Evolutionary conservation across 2,888 invertebrate genomes (phyloP), one percentile per base, ranked within the genome.

Genomic region (Scrobipalpa atriplicella): DNA sequence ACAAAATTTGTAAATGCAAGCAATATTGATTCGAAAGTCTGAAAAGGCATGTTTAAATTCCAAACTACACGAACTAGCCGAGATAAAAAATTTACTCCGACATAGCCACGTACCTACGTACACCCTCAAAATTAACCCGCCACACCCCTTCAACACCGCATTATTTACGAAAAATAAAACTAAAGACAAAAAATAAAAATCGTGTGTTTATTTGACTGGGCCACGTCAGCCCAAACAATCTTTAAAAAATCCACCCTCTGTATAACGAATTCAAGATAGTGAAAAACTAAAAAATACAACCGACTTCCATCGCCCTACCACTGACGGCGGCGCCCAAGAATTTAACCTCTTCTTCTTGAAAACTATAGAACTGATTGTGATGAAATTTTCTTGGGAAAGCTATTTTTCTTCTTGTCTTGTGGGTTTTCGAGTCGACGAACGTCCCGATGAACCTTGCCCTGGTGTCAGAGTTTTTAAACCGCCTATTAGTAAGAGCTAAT

Each of bases 181-280:
- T 29, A 38, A n/a, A n/a, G 16, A 16, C 2, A 10, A 16, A 58
- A 54, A 54, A 54, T 19, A 18, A 54, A 18, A 10, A 18, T 19
- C 54, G 54, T 54, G 38, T 58, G 58, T 58, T 58, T 38, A 38
- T 58, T 16, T 29, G 16, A 58, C 58, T 58, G 58, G 58, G 62
- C 62, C 66, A 66, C 62, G 62, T 66, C 62, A 54, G 66, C 41
- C 19, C 16, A 61, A 43, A 51, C n/a, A 58, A 38, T 58, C 36
- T 58, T 61, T 16, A 41, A 56, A n/a, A 54, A 62, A 47, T 61
- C 61, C 61, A 19, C 56, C 36, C 52, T 7, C 18, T 16, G 51
- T 21, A 67, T 67, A 61, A 60, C 64, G 9, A 39, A 61, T 61
- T 61, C 61, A 61, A 38, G 36, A 38, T 38, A 13, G 29, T 29